Percentiles rank a stretch among this genome's conserved stretches.
Evolutionary conservation across 1,140 invertebrate species (phyloP).

Genomic region (Calliphora vicina): DNA sequence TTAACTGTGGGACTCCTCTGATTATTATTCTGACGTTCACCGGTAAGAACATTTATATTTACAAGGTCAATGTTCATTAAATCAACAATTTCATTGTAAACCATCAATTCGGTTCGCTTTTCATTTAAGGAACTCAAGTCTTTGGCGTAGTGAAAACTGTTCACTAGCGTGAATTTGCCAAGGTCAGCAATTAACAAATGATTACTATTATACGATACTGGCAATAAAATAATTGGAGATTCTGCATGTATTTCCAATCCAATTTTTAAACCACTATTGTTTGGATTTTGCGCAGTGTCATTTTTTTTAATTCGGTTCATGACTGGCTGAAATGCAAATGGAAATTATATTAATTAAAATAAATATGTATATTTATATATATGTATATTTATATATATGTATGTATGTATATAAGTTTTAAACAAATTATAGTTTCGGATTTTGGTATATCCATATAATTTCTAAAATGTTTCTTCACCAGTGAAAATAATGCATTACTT

Average conservation of each 20-base stretch:
- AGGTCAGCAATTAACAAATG: conserved; percentile 84
- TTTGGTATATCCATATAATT: no score
- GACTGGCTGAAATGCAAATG: conserved; percentile 51
- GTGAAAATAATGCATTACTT: no score
- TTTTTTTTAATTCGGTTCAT: conserved; percentile 53
- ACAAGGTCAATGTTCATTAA: conserved; percentile 79
- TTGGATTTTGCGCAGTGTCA: conserved; percentile 38
- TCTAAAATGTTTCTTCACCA: no score
- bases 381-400: no score
- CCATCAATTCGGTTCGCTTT: conserved; percentile 56
- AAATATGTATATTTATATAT: no score
- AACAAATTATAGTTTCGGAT: no score
- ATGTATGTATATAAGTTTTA: no score
- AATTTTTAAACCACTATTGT: conserved; percentile 50
- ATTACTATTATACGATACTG: conserved; percentile 81
- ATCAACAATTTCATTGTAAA: conserved; percentile 70
- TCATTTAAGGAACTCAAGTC: conserved; percentile 68
- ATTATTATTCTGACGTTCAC: conserved; percentile 57
- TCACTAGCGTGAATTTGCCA: conserved; percentile 80
- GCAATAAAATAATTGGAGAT: conserved; percentile 87
- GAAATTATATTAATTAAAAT: no score
- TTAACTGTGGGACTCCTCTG: conserved; percentile 32
- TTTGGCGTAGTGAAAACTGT: conserved; percentile 74
- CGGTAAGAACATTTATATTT: conserved; percentile 85
- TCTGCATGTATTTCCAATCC: conserved; percentile 63